Percentiles rank a stretch among this genome's conserved stretches.
Evolutionary conservation across 2,797 vertebrate genomes (phyloP).

Genomic region (Cossypha polioptera): DNA sequence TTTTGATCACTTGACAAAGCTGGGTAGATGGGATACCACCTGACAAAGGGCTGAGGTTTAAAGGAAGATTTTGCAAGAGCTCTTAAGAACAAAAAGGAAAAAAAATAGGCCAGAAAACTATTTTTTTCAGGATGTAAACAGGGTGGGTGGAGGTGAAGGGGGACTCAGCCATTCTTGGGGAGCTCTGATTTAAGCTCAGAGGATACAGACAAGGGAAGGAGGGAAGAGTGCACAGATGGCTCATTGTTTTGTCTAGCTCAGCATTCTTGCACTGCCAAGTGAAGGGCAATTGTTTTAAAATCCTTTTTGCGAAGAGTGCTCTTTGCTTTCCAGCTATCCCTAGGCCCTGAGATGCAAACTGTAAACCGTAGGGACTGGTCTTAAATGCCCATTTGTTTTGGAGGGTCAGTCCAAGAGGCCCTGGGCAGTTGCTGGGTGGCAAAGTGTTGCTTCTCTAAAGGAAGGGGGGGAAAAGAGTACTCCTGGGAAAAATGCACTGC

Average conservation of each 20-base stretch:
- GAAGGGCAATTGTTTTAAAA: slow-evolving; percentile 57
- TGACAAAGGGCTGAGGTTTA: slow-evolving; percentile 53
- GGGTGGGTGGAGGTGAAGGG: slow-evolving; percentile 42
- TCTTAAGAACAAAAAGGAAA: slow-evolving; percentile 5
- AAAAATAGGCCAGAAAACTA: not conserved
- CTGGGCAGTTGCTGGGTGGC: not conserved
- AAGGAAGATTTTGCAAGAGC: slow-evolving; percentile 24
- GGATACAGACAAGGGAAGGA: slow-evolving; percentile 17
- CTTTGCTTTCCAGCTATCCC: slow-evolving; percentile 29
- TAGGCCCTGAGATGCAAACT: not conserved
- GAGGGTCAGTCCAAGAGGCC: not conserved
- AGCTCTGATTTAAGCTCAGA: slow-evolving; percentile 40
- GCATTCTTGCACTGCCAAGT: slow-evolving; percentile 9
- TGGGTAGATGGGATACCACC: slow-evolving; percentile 48
- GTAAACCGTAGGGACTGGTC: not conserved
- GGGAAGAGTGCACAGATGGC: slow-evolving; percentile 55
- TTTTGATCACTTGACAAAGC: slow-evolving; percentile 55
- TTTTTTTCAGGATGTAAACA: not conserved
- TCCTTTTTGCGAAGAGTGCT: slow-evolving; percentile 25
- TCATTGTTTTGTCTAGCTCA: slow-evolving; percentile 50
- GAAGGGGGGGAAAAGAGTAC: not conserved
- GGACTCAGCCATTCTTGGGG: not conserved
- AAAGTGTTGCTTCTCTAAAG: not conserved
- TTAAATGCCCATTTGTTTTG: not conserved
- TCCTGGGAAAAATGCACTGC: not conserved